Conservation (phyloP, 2,113 vertebrate genomes). For the Halcyon senegalensis region DNA sequence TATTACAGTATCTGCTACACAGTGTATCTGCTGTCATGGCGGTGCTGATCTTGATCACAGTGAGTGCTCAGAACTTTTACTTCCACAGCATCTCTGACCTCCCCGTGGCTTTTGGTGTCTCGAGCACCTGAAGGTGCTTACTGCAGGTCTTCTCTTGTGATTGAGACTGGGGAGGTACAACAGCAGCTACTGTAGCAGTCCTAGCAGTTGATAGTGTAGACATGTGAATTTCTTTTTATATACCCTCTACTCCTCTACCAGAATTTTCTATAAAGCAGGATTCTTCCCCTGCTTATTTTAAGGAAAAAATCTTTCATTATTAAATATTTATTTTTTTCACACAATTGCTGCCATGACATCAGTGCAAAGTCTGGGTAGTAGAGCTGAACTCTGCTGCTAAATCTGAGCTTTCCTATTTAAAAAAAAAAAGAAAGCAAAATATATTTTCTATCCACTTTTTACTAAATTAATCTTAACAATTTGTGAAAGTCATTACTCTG, state of each 20-base stretch:
- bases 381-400: not conserved
- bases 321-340: not conserved
- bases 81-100: not conserved
- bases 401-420: not conserved
- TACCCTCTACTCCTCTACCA: not conserved
- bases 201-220: not conserved
- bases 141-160: not conserved
- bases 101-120: rapidly evolving
- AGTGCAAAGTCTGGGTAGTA: not conserved
- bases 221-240: not conserved
- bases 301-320: not conserved
- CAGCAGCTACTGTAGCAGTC: not conserved
- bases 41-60: not conserved
- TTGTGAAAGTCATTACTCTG: not conserved
- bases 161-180: not conserved
- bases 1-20: not conserved
- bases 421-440: not conserved
- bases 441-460: not conserved
- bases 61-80: not conserved
- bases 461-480: not conserved
- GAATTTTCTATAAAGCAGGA: not conserved
- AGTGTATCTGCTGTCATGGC: rapidly evolving
- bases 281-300: not conserved
- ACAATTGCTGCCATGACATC: not conserved
- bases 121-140: not conserved